Percentiles rank a stretch among this genome's conserved stretches.
Evolutionary conservation across 2,113 vertebrate genomes (phyloP).

Genomic region (Vireo altiloquus): DNA sequence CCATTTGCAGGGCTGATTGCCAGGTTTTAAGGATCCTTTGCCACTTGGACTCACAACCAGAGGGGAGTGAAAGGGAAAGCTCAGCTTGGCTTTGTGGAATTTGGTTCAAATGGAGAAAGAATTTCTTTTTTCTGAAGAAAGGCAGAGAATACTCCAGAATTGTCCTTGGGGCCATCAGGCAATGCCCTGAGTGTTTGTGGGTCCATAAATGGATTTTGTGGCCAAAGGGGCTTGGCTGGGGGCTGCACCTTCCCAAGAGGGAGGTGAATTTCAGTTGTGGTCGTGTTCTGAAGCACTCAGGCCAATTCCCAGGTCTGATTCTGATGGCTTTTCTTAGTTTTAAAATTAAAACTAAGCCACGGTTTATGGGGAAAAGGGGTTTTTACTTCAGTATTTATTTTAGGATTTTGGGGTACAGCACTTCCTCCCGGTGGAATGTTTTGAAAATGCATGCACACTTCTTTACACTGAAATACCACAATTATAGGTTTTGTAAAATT

Average conservation of each 20-base stretch:
- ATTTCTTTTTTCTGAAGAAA: neutral
- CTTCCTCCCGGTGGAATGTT: no score
- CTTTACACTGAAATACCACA: no score
- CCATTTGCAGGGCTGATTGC: neutral
- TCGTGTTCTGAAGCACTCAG: neutral
- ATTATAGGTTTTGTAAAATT: no score
- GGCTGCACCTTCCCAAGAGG: neutral
- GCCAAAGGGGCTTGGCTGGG: neutral
- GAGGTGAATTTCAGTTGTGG: accelerated
- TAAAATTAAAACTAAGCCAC: no score
- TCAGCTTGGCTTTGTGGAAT: neutral
- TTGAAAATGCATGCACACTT: no score
- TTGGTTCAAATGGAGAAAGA: neutral
- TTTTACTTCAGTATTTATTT: no score
- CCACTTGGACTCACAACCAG: neutral
- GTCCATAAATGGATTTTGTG: neutral
- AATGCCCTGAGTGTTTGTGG: neutral
- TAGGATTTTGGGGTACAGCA: no score
- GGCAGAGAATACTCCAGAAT: neutral
- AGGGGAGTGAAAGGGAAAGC: neutral
- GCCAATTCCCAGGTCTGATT: neutral
- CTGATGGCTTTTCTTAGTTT: no score
- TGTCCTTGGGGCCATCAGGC: neutral
- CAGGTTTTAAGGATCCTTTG: neutral
- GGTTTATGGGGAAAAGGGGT: no score